Conservation (phyloP, 2,797 vertebrate genomes). For the Manis crassicaudata region DNA sequence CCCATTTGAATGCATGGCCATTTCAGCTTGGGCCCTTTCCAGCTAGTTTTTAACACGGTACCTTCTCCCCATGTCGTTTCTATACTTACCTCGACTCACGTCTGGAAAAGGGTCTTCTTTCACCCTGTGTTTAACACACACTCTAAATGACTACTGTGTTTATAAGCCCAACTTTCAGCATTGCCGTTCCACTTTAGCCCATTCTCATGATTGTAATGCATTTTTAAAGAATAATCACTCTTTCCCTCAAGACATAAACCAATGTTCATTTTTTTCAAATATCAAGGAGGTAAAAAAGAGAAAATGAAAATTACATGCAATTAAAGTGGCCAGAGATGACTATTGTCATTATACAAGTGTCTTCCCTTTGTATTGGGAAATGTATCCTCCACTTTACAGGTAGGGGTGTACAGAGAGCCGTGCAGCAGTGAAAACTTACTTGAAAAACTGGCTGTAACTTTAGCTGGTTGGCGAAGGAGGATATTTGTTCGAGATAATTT, state of each 20-base stretch:
- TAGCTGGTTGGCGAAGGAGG: not conserved
- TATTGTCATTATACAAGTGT: not conserved
- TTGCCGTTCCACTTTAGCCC: not conserved
- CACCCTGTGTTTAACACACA: not conserved
- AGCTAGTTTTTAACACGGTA: not conserved
- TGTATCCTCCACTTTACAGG: not conserved
- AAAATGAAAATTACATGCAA: not conserved
- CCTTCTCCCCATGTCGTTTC: not conserved
- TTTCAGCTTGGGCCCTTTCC: not conserved
- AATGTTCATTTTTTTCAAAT: conserved; percentile 24
- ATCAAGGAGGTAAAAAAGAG: conserved; percentile 24
- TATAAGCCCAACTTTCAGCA: not conserved
- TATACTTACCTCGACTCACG: not conserved
- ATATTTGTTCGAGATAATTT: not conserved
- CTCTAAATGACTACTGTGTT: too few relatives aligned
- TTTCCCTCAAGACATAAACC: not conserved
- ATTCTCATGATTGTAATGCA: not conserved
- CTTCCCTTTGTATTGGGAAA: not conserved
- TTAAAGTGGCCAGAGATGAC: not conserved
- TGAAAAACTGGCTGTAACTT: not conserved
- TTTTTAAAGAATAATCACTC: conserved; percentile 23
- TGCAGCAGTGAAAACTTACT: not conserved
- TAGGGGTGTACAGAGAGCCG: not conserved
- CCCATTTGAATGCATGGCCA: not conserved
- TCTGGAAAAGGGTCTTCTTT: not conserved